Evolutionary conservation across 2,113 vertebrate genomes (phyloP), one percentile per base, ranked within the genome.

Genomic region (Lophochroa leadbeateri): DNA sequence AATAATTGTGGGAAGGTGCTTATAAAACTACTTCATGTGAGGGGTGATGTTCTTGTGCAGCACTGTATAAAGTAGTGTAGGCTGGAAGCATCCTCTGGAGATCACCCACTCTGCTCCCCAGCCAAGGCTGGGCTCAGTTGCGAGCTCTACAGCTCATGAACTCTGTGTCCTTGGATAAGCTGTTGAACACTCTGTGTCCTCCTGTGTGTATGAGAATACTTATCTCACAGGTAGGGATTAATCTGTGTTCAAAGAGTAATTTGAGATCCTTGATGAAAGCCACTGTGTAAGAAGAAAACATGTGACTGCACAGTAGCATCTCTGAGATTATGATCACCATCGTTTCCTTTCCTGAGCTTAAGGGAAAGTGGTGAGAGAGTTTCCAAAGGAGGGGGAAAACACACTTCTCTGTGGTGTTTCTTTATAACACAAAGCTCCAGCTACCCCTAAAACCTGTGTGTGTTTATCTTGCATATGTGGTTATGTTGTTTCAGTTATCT

Each of bases 261-360:
- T 97, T 96, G 92, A 89, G 91, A 92, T 84, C 81, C 49, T 84
- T 87, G 91, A 91, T 94, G 94, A 95, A 94, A 96, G 74, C 80
- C 74, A 21, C 47, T 10, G 53, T 31, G 39, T 20, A 35, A 50
- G 81, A 72, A 67, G 61, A 29, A 94, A 97, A 76, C 43, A 12
- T 25, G 87, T 90, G 80, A 78, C 50, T 0, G 4, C 52, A 10
- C 69, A 46, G 79, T 35, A 90, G 82, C 58, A 6, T 60, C 79
- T 44, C 1, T 0, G 46, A 95, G 92, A 94, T 96, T 89, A 69
- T 1, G 57, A 93, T 94, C 88, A 8, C 49, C 67, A 33, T 58
- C 33, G 13, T 79, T 91, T 84, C 60, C 50, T 55, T 64, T n/a
- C 39, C 55, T 20, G 52, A 75, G 83, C 58, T 93, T 58, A 39